A percentile compares a stretch with the other conserved stretches of the same genome.
These are phyloP conservation scores for Zelleria hepariella DNA, from an alignment of 2,888 invertebrate genomes.

Conservation along the genomic window DNA sequence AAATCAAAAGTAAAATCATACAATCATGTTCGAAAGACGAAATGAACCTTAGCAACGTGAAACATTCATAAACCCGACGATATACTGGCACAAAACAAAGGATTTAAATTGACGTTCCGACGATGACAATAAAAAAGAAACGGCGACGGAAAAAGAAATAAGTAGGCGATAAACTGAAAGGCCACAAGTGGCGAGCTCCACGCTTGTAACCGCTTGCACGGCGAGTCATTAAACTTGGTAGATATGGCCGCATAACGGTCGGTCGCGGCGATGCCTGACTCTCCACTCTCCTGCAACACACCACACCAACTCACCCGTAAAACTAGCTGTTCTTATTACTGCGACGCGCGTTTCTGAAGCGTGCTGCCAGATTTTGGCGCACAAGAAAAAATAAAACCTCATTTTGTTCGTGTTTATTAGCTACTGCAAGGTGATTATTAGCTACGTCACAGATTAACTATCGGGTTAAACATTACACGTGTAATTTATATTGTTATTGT, in stretches of 20 bases:
- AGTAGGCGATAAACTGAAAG: neutral
- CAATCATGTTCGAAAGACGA: too few species aligned
- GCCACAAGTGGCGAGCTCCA: neutral
- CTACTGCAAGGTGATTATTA: neutral
- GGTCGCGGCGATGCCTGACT: constrained; percentile 13
- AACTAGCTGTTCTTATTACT: constrained; percentile 14
- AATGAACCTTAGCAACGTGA: too few species aligned
- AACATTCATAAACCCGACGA: too few species aligned
- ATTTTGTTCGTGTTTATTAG: too few species aligned
- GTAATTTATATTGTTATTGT: neutral
- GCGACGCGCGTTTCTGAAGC: constrained; percentile 13
- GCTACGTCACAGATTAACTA: neutral
- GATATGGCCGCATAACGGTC: constrained; percentile 38
- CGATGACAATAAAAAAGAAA: neutral
- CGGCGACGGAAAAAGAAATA: neutral
- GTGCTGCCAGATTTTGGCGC: constrained; percentile 18
- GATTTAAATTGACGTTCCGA: neutral
- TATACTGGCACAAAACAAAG: neutral
- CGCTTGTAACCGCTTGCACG: constrained; percentile 5
- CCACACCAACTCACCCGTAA: constrained; percentile 18
- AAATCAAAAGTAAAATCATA: too few species aligned
- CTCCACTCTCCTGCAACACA: constrained; percentile 14
- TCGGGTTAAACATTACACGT: neutral
- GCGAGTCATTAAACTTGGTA: constrained; percentile 39
- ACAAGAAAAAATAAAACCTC: neutral